Evolutionary conservation across 2,797 vertebrate genomes (phyloP), one percentile per base, ranked within the genome.

Genomic region (Poeciliopsis turneri): DNA sequence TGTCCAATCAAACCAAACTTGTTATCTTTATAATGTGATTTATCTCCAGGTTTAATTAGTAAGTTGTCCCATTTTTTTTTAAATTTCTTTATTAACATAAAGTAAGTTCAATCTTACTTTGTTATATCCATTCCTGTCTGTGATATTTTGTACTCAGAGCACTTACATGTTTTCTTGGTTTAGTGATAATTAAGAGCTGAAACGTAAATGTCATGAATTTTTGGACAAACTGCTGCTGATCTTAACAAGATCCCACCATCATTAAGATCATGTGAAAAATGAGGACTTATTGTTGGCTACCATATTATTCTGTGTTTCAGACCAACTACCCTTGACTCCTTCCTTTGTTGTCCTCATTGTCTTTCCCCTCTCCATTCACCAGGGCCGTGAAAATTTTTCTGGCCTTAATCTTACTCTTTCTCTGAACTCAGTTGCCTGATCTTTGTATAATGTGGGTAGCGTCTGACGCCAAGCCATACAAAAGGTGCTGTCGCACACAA

Each of bases 381-480:
- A 11, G 20, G 79, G 41, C 89, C 91, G 88, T 93, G 91, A 70
- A 92, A 91, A 92, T 91, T 79, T 73, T 90, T 90, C 77, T 90
- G 92, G 91, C 90, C 88, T 79, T 92, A 93, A 93, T 91, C 92
- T 90, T 69, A 66, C 66, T 66, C 68, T 77, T 76, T 87, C 75
- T 87, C 75, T 86, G 76, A 76, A 18, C 82, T 79, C 78, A 3
- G 74, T 74, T 66, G 86, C 76, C 83, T 84, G 73, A 89, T 86
- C 86, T 88, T 89, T 90, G 88, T 85, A 81, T 90, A 49, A 53
- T 28, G 72, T 36, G 78, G 83, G 82, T 86, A 84, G 92, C 93
- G 88, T 94, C 90, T 79, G 85, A 94, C 88, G 93, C 92, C 85
- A 82, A 77, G 39, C 18, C 9, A 4, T 33, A 93, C 92, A 94